Base-by-base conservation (phyloP, 2,888 invertebrate species). In the Tachina fera region DNA sequence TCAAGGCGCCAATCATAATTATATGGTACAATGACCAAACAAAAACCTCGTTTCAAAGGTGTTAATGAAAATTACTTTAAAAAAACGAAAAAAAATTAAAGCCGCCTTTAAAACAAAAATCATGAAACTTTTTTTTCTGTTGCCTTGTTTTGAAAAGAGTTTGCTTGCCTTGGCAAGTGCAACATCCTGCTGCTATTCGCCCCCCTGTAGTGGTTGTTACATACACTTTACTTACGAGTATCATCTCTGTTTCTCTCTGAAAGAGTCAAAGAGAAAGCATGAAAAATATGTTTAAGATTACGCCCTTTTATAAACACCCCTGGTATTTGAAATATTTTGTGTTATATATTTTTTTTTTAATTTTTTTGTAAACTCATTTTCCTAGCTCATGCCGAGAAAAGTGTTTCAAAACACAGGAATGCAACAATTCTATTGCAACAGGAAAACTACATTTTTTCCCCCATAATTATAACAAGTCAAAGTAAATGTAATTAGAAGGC, bases 1-100 rank as follows among this genome's bases (percentile, higher is more conserved):
- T 49, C 13, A 16, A 76, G 86, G 86, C 86, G 86, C 86, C 86
- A 83, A 76, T 80, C 86, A 80, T 86, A 86, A 86, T 86, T 86
- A 83, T 72, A 86, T 60, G 79, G 60, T 83, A 56, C 83, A 83
- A 80, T 83, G 83, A 80, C 67, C 76, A 80, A 76, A 80, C 83
- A 79, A 61, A 83, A 68, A 45, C 41, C 67, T 53, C 39, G 13
- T 63, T n/a, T 16, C 39, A 80, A 72, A 86, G 79, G 86, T 86
- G 86, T 83, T 86, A 86, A 86, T 79, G 68, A 79, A 75, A 85
- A 51, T 53, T 22, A 58, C 43, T 61, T 58, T 11, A 51, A 63
- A 61, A 53, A 74, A 71, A 19, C 19, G 53, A 70, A 9, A n/a
- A 39, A 31, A 31, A 31, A 31, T 31, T 6, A 31, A 9, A 74